Conservation (phyloP, 2,888 invertebrate species). For the Rutpela maculata region DNA sequence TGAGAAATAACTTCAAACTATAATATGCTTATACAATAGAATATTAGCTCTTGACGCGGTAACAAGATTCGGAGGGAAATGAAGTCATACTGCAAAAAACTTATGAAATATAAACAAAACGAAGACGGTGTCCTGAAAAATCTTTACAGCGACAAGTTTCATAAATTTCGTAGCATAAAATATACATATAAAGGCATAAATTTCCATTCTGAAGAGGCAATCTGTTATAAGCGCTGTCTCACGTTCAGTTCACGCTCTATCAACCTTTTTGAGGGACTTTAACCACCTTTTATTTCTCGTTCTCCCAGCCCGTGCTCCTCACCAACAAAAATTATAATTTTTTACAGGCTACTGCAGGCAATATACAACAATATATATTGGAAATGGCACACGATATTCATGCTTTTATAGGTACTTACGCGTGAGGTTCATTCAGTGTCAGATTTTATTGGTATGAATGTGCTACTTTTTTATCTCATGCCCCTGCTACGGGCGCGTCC, state of each 20-base stretch:
- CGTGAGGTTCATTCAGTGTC: not conserved
- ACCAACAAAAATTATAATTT: constrained; percentile 15
- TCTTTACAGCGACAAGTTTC: constrained; percentile 37
- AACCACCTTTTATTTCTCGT: constrained; percentile 32
- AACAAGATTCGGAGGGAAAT: constrained; percentile 11
- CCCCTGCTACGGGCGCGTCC: not conserved
- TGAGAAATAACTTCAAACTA: not conserved
- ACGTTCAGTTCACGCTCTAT: constrained; percentile 43
- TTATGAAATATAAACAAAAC: constrained; percentile 31
- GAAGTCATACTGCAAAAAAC: constrained; percentile 14
- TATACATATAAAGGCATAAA: constrained; percentile 48
- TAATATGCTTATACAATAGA: not conserved
- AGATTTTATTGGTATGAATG: constrained; percentile 1
- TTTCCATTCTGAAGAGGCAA: constrained; percentile 52
- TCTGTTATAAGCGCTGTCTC: constrained; percentile 46
- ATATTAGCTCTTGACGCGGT: not conserved
- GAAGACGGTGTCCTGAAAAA: constrained; percentile 24
- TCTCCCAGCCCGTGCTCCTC: not conserved
- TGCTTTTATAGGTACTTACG: not conserved
- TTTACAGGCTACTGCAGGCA: constrained; percentile 12
- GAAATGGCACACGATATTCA: not conserved
- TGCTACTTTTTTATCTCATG: not conserved
- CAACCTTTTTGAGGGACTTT: constrained; percentile 36
- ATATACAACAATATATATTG: not conserved
- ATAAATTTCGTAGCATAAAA: constrained; percentile 43